Conservation (phyloP, 2,113 vertebrate species). For the Xiphorhynchus elegans region DNA sequence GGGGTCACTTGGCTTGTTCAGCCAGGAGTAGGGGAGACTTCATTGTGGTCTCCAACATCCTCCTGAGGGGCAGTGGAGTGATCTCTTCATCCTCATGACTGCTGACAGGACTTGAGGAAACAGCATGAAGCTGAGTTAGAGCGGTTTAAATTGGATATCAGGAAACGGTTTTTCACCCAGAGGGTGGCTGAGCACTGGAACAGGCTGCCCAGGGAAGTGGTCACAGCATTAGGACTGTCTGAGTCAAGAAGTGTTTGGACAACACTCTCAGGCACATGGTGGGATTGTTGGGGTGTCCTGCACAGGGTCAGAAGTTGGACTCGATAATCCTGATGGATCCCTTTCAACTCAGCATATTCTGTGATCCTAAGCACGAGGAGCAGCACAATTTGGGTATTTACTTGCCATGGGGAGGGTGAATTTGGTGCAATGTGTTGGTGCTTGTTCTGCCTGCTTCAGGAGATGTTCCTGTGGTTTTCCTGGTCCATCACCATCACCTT, state of each 20-base stretch:
- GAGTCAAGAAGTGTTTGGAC: background rate
- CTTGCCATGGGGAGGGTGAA: background rate
- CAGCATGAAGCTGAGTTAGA: background rate
- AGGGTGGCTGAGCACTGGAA: background rate
- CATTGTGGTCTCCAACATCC: background rate
- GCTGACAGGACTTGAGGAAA: background rate
- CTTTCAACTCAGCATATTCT: background rate
- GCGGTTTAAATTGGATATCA: background rate
- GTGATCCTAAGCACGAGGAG: background rate
- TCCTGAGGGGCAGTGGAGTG: background rate
- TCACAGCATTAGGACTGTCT: background rate
- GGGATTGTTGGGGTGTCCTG: background rate
- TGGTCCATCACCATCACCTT: accelerated
- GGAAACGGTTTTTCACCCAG: background rate
- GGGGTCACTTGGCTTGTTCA: background rate
- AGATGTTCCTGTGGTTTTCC: accelerated
- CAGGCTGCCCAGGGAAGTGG: background rate
- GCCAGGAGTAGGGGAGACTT: background rate
- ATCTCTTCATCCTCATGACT: background rate
- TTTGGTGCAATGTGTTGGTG: background rate
- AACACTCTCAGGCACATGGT: background rate
- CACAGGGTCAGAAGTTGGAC: background rate
- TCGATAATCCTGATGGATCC: background rate
- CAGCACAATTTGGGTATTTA: background rate
- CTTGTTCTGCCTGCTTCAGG: background rate